A percentile compares a stretch with the other conserved stretches of the same genome.
Evolutionary conservation across 1,140 invertebrate genomes (phyloP).

Genomic region (Bombus confusus): DNA sequence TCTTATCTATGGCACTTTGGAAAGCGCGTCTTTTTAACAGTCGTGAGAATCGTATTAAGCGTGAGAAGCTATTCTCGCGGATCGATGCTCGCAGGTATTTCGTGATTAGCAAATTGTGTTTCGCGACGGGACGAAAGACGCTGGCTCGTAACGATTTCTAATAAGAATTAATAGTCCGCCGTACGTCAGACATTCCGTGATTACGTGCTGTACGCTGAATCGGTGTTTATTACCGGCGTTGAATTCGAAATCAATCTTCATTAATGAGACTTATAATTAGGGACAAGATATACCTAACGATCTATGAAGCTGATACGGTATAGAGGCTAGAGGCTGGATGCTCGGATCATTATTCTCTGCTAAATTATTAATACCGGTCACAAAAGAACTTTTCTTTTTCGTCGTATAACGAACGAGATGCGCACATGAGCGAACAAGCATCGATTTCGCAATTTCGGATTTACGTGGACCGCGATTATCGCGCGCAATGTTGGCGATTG

Average conservation of each 20-base stretch:
- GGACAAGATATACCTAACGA: slow-evolving; percentile 64
- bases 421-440: background rate
- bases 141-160: slow-evolving; percentile 52
- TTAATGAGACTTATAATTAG: slow-evolving; percentile 69
- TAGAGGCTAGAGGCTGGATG: slow-evolving; percentile 15
- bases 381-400: background rate
- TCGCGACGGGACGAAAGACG: slow-evolving; percentile 51
- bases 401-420: background rate
- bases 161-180: slow-evolving; percentile 63
- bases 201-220: slow-evolving; percentile 53
- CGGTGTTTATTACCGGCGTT: slow-evolving; percentile 65
- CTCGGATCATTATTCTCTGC: slow-evolving; percentile 58
- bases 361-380: slow-evolving; percentile 49
- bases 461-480: background rate
- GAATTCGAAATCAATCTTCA: slow-evolving; percentile 68
- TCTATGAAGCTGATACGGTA: slow-evolving; percentile 45
- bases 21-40: background rate
- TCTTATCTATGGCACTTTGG: background rate
- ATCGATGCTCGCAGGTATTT: slow-evolving; percentile 24
- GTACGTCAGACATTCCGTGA: slow-evolving; percentile 47
- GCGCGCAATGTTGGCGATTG: background rate
- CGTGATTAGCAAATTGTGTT: slow-evolving; percentile 61
- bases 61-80: slow-evolving; percentile 10
- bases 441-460: slow-evolving; percentile 29
- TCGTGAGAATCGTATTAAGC: slow-evolving; percentile 5